Base-by-base conservation (phyloP, 2,113 vertebrate species). In the Girardinichthys multiradiatus region DNA sequence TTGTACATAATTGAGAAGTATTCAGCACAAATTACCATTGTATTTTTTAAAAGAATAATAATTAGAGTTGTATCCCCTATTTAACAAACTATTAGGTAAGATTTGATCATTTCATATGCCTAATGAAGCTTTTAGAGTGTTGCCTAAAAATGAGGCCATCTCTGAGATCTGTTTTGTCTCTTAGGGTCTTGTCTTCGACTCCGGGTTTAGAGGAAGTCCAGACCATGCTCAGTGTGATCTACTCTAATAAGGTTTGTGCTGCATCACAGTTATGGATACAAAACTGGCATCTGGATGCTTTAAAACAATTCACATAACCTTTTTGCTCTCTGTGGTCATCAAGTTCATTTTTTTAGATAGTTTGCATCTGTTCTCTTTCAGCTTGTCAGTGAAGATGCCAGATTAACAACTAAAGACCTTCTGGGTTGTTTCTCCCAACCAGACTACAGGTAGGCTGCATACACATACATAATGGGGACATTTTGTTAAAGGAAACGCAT, bases 381-480 rank as follows among this genome's bases (percentile, higher is more conserved):
- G 97, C 85, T 96, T 69, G 91, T 94, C 64, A 85, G 80, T 74
- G 87, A 90, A 80, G 77, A 80, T 86, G 72, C 92, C 51, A 76
- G 72, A 27, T 92, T 98, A 81, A 95, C 90, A 76, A 93, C 95
- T 58, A 93, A 93, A 80, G 95, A 96, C 74, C 92, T 99, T 19
- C 93, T 95, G 29, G 91, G 94, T 6, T 98, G 96, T 86, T 91
- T 97, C 83, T 96, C 95, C 64, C 95, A 96, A 19, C 90, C 93
- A 42, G 85, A 93, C 0, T 98, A 96, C 84, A 93, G 96, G 97
- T 98, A 90, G 87, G 39, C 3, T 35, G 61, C 30, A 60, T 6
- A 62, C 57, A 63, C 42, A 72, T 8, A 37, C 62, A 39, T n/a
- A 45, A 28, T n/a, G 19, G 10, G 13, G 13, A 31, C 60, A 33